These are phyloP conservation scores for Tachuris rubrigastra DNA, from an alignment of 2,113 vertebrate species.

Conservation along the genomic window DNA sequence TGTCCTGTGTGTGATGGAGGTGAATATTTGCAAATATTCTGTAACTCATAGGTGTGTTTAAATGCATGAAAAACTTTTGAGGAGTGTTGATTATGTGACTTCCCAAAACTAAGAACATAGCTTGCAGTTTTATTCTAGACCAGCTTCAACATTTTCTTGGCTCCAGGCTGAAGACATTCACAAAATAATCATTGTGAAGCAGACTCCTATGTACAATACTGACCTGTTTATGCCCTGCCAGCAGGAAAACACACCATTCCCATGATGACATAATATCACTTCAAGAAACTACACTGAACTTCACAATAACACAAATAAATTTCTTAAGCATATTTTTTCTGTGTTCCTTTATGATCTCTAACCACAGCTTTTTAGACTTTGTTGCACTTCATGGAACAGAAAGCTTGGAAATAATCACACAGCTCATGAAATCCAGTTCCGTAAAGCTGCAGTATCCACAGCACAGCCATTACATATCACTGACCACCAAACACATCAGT, in stretches of 20 bases:
- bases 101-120: background rate
- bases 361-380: background rate
- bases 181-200: background rate
- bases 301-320: background rate
- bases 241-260: background rate
- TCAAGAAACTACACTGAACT: background rate
- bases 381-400: background rate
- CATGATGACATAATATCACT: background rate
- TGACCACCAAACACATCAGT: background rate
- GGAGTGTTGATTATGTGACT: background rate
- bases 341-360: background rate
- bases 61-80: background rate
- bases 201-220: background rate
- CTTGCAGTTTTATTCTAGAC: background rate
- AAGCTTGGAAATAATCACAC: background rate
- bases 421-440: background rate
- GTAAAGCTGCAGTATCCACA: accelerated
- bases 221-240: background rate
- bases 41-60: background rate
- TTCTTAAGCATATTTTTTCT: background rate
- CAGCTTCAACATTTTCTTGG: background rate
- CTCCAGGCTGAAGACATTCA: background rate
- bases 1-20: background rate
- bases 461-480: background rate
- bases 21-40: background rate